Evolutionary conservation across 2,797 vertebrate species (phyloP).

Genomic region (Miichthys miiuy): DNA sequence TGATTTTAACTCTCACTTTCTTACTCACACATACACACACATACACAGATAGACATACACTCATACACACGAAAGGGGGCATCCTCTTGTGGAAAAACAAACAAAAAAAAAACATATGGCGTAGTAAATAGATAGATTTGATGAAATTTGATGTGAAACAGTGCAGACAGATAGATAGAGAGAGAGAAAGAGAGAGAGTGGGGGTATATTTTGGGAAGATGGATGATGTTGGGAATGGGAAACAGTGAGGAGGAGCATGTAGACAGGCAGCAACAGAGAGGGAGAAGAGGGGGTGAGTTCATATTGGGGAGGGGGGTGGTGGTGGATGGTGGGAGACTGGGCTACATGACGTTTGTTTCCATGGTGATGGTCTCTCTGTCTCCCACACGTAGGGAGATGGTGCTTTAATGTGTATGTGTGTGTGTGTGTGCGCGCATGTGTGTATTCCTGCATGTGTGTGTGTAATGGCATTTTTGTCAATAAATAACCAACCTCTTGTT

Average conservation of each 20-base stretch:
- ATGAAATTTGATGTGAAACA: slow-evolving; percentile 23
- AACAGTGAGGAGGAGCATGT: slow-evolving; percentile 48
- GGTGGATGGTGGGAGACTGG: slow-evolving; percentile 76
- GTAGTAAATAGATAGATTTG: slow-evolving; percentile 24
- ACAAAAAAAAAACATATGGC: background rate
- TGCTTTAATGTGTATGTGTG: slow-evolving; percentile 65
- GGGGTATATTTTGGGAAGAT: slow-evolving; percentile 54
- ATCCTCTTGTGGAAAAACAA: slow-evolving; percentile 4
- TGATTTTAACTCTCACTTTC: slow-evolving; percentile 45
- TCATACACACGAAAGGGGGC: background rate
- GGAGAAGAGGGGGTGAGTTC: slow-evolving; percentile 68
- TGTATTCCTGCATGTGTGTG: background rate
- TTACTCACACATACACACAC: background rate
- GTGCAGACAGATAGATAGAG: background rate
- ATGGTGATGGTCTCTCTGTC: slow-evolving; percentile 84
- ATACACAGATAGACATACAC: background rate
- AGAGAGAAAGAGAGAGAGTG: background rate
- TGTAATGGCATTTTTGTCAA: slow-evolving; percentile 69
- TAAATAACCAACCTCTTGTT: slow-evolving; percentile 61
- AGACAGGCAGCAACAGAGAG: slow-evolving; percentile 59
- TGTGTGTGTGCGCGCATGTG: slow-evolving; percentile 26
- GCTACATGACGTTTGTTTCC: slow-evolving; percentile 85
- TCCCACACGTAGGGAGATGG: slow-evolving; percentile 80
- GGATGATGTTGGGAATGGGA: slow-evolving; percentile 61
- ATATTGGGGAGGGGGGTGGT: slow-evolving; percentile 70